Evolutionary conservation across 92 coral and sea anemone species (phyloP), one percentile per base, ranked within the genome.

Genomic region (Epizoanthus scotinus): DNA sequence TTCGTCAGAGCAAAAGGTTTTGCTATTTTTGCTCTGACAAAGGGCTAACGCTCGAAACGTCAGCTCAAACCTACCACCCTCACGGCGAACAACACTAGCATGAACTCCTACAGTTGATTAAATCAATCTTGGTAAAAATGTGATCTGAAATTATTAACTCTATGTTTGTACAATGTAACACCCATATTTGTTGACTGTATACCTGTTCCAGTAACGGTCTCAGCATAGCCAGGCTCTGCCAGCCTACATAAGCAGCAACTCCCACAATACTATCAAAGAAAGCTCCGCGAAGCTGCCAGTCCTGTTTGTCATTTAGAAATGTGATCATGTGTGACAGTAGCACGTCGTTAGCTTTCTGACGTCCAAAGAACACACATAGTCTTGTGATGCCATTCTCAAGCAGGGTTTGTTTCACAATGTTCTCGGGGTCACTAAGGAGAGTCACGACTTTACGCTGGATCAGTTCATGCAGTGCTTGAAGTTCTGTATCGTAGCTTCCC

Each of bases 191-290:
- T 10, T 44, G 10, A 47, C 12, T 12, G 52, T 21, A 9, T 22
- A 96, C 99, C 97, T 96, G 99, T 63, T 96, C 98, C 14, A 96
- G 62, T 0, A 96, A 88, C 4, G 99, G 99, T 25, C 97, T 86
- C 0, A 96, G 82, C 99, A 96, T 96, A 25, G 93, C 99, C 65
- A 96, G 62, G 70, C 99, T 96, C 86, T 96, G 99, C 99, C 99
- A 96, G 0, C 99, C 99, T 20, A 96, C 99, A 28, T 95, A 95
- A 0, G 98, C 97, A 50, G 98, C 98, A 3, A 95, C 97, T 4
- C 98, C 98, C 27, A 95, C 98, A 20, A 95, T 95, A 31, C 98
- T 95, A 68, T 95, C 98, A 71, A 95, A 95, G 85, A 95, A 95
- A 0, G 98, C 98, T 25, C 98, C 98, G 14, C 98, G 86, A 29